phyloP scores from a whole-genome alignment of 2,888 invertebrate species.

The Agapostemon virescens region DNA sequence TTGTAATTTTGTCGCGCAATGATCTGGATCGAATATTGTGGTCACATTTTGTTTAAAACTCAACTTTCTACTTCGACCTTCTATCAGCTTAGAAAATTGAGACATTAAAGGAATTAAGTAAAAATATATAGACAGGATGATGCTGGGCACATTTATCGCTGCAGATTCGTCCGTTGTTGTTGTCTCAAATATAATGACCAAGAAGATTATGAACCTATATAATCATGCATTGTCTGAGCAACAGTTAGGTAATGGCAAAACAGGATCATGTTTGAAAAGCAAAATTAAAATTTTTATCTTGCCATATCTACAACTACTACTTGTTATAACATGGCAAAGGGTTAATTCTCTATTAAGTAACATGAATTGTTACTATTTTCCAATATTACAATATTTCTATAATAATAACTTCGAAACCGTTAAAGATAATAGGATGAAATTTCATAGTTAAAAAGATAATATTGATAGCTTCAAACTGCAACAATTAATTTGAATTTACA shows the following conservation, averaged over 20 bases:
- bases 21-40: neutral
- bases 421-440: too few species aligned
- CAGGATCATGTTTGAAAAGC: too few species aligned
- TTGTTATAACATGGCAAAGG: too few species aligned
- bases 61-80: neutral
- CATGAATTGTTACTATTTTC: too few species aligned
- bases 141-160: neutral
- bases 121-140: neutral
- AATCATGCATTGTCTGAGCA: neutral
- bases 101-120: neutral
- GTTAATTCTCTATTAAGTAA: too few species aligned
- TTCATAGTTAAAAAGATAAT: too few species aligned
- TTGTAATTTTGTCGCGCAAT: constrained; percentile 4
- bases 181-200: neutral
- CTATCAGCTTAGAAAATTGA: neutral
- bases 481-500: too few species aligned
- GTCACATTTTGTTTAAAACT: neutral
- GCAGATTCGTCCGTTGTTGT: neutral
- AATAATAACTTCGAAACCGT: too few species aligned
- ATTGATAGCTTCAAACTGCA: too few species aligned
- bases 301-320: too few species aligned
- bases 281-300: neutral
- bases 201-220: neutral
- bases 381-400: too few species aligned
- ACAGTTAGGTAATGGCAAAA: too few species aligned